Evolutionary conservation across 2,113 vertebrate species (phyloP).

Genomic region (Cyphomyrus plagiostoma): DNA sequence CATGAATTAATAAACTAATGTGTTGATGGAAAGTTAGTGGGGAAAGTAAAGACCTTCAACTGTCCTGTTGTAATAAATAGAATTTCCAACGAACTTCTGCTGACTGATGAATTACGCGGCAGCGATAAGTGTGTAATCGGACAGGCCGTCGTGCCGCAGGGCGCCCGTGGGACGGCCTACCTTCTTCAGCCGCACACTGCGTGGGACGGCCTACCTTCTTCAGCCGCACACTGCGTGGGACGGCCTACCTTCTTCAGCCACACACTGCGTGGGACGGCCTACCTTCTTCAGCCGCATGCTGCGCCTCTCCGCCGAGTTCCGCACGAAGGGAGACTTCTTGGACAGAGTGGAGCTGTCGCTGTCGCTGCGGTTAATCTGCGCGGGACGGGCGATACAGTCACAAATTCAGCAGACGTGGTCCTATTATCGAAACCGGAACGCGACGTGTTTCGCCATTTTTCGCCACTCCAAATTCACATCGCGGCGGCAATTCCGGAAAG

Average conservation of each 20-base stretch:
- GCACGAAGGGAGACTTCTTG: constrained; percentile 87
- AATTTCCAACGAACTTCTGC: not conserved
- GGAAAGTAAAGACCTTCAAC: not conserved
- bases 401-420: not conserved
- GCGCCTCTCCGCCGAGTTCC: constrained; percentile 86
- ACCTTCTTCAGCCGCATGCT: constrained; percentile 90
- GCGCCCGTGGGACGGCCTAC: constrained; percentile 49
- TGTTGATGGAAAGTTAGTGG: not conserved
- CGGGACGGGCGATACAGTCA: not conserved
- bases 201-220: too few relatives aligned
- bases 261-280: constrained; percentile 24
- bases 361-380: constrained; percentile 90
- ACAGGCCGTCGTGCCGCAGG: not conserved
- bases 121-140: not conserved
- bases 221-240: too few relatives aligned
- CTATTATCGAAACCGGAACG: not conserved
- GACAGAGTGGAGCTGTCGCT: constrained; percentile 95
- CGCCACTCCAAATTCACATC: not conserved
- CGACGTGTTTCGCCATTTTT: not conserved
- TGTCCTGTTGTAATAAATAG: not conserved
- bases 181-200: constrained; percentile 67
- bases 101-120: not conserved
- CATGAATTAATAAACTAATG: not conserved
- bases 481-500: not conserved
- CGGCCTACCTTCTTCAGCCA: too few relatives aligned